Percentiles rank a stretch among this genome's conserved stretches.
phyloP scores from a whole-genome alignment of 1,140 invertebrate genomes.

The Hydropsyche tenuis region DNA sequence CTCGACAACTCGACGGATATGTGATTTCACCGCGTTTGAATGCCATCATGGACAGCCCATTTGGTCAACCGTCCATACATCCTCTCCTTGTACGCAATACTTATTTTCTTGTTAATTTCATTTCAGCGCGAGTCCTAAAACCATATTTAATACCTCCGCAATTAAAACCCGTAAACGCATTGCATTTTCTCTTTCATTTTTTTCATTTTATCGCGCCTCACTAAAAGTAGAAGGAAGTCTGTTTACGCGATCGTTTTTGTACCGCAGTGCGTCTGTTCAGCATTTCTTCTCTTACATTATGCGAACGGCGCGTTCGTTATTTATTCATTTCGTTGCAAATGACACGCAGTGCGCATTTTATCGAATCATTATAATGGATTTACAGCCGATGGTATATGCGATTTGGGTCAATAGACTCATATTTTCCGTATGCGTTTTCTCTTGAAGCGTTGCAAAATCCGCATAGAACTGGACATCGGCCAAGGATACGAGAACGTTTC shows the following conservation, averaged over 20 bases:
- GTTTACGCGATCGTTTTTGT: no score
- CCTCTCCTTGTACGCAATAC: slow-evolving; percentile 21
- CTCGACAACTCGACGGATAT: slow-evolving; percentile 1
- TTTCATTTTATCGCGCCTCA: no score
- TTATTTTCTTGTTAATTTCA: slow-evolving; percentile 5
- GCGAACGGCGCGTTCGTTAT: no score
- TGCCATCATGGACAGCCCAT: slow-evolving; percentile 24
- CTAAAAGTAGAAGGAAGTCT: no score
- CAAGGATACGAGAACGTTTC: not conserved
- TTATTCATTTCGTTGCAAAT: not conserved
- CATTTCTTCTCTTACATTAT: not conserved
- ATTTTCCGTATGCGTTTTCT: slow-evolving; percentile 26
- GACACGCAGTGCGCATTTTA: not conserved
- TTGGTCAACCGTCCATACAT: slow-evolving; percentile 29
- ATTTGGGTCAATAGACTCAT: slow-evolving; percentile 34
- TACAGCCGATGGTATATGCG: not conserved
- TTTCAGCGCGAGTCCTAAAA: not conserved
- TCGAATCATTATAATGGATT: not conserved
- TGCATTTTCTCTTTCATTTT: not conserved
- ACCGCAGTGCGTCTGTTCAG: no score
- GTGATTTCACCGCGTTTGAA: slow-evolving; percentile 20
- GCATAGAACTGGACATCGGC: slow-evolving; percentile 31
- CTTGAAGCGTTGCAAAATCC: slow-evolving; percentile 22
- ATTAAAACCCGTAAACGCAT: not conserved
- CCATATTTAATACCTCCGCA: no score